Evolutionary conservation across 2,797 vertebrate genomes (phyloP), one percentile per base, ranked within the genome.

Genomic region (Mormyrus hasselquistii): DNA sequence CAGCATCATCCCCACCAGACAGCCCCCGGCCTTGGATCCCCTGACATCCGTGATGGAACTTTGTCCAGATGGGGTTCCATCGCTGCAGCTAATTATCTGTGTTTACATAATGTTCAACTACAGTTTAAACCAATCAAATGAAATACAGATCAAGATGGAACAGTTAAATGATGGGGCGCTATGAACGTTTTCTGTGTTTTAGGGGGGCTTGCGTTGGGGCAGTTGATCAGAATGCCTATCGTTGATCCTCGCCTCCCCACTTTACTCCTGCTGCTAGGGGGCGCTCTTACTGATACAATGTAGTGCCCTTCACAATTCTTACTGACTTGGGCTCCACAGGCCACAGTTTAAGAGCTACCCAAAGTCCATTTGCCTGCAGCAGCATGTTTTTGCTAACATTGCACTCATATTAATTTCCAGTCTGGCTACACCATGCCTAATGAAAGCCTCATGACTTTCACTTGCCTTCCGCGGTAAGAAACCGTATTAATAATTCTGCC

Each of bases 401-500:
- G 47, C 47, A 14, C 82, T 49, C 82, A 84, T 84, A 84, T 84
- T 84, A 50, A 84, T 84, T 49, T 52, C 82, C 47, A 84, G 49
- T 47, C n/a, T 50, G 47, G 44, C 82, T 52, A 50, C 82, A 84
- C 47, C n/a, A 25, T 29, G 49, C 44, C 22, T 84, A 88, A 84
- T 47, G 38, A 88, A 88, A 76, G 41, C n/a, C 79, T 83, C 79
- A 41, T 41, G 50, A 55, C 29, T 25, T 62, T 57, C 25, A 44
- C 41, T 9, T 62, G 34, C 53, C 76, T 84, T 83, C 76, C 52
- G 22, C 62, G 9, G 50, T 49, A 41, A 88, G n/a, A 10, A 79
- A 50, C 87, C 59, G 16, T 38, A 88, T 55, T 79, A 55, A 79
- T 79, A 88, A 88, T 82, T 82, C 52, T 88, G 73, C 69, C 50